phyloP scores from a whole-genome alignment of 2,888 invertebrate genomes.

The Tinea trinotella region DNA sequence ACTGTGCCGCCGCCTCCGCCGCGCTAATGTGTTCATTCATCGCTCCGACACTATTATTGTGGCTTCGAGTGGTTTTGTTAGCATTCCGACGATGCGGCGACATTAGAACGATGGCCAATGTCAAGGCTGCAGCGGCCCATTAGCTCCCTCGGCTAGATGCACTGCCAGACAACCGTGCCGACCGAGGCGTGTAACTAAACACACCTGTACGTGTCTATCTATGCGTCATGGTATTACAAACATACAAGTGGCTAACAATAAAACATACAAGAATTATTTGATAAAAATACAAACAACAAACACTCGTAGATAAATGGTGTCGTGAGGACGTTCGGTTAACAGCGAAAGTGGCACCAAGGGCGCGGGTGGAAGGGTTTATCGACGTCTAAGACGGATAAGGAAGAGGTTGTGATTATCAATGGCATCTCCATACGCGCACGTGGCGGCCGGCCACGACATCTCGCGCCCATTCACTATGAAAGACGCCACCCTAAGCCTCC shows the following conservation, averaged over 20 bases:
- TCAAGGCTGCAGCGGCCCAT: constrained; percentile 53
- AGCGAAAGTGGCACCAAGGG: not conserved
- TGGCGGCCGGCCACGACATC: constrained; percentile 66
- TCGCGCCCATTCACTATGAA: constrained; percentile 71
- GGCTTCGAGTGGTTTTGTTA: constrained; percentile 49
- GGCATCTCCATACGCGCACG: constrained; percentile 68
- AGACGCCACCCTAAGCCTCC: constrained; percentile 38
- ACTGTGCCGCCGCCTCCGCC: constrained; percentile 50
- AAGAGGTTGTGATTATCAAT: constrained; percentile 68
- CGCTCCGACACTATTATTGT: constrained; percentile 63
- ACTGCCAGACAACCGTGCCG: not conserved
- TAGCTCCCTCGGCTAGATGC: constrained; percentile 6
- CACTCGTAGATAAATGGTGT: not conserved
- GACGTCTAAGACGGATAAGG: constrained; percentile 23
- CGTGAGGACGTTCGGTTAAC: not conserved
- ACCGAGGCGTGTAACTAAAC: not conserved
- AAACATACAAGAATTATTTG: not conserved
- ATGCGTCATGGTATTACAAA: not conserved
- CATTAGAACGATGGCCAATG: constrained; percentile 62
- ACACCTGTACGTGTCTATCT: no score
- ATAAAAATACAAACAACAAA: no score
- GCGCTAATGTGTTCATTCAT: constrained; percentile 68
- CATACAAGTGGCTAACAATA: not conserved
- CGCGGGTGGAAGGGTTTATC: not conserved
- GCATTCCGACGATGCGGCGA: constrained; percentile 45